Percentiles rank a stretch among this genome's conserved stretches.
Evolutionary conservation across 2,113 vertebrate species (phyloP).

Genomic region (Pangasianodon hypophthalmus): DNA sequence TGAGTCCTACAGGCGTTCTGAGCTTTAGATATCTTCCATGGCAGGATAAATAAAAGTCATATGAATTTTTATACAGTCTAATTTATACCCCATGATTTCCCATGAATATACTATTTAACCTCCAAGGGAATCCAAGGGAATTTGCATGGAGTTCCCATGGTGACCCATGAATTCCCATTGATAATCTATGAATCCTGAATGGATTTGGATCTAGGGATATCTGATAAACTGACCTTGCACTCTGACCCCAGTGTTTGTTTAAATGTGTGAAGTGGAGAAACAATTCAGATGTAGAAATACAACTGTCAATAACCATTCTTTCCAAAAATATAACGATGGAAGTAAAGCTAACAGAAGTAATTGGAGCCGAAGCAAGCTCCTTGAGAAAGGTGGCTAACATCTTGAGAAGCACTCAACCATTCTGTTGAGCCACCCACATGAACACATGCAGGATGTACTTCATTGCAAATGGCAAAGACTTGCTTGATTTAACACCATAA

Average conservation of each 20-base stretch:
- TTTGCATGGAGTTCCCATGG: not conserved
- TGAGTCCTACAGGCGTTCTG: not conserved
- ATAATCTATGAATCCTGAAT: not conserved
- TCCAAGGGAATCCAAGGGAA: not conserved
- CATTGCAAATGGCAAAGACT: slow-evolving; percentile 1
- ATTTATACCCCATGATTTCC: not conserved
- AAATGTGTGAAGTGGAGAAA: not conserved
- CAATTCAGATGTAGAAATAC: not conserved
- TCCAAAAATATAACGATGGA: not conserved
- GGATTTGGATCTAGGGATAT: not conserved
- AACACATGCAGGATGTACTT: not conserved
- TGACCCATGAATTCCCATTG: not conserved
- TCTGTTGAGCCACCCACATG: not conserved
- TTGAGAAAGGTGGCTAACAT: slow-evolving; percentile 15
- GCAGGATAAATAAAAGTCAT: not conserved
- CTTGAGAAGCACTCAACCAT: slow-evolving; percentile 17
- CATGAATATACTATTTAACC: not conserved
- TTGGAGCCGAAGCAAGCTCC: not conserved
- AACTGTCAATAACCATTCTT: not conserved
- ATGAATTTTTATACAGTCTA: not conserved
- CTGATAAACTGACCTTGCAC: not conserved
- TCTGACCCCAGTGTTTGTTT: no score
- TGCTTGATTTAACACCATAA: slow-evolving; percentile 35
- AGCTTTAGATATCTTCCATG: not conserved
- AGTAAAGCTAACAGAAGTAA: not conserved